Evolutionary conservation across 2,888 invertebrate genomes (phyloP).

Genomic region (Acronicta alni): DNA sequence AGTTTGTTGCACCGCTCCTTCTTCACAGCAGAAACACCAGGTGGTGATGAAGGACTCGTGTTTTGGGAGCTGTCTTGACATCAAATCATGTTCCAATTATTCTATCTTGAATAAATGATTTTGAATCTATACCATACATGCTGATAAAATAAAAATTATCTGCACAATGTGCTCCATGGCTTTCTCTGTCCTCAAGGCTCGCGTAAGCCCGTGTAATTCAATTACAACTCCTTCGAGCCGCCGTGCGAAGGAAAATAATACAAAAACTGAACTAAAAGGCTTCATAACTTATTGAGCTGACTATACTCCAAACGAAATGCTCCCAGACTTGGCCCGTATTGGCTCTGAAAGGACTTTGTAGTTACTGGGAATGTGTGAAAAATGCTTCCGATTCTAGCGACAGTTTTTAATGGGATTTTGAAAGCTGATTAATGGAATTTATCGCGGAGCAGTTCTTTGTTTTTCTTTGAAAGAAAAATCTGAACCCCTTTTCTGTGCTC

Average conservation of each 20-base stretch:
- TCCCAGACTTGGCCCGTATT: slow-evolving; percentile 29
- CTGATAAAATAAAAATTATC: no score
- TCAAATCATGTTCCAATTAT: no score
- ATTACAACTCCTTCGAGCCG: slow-evolving; percentile 76
- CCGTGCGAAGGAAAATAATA: slow-evolving; percentile 65
- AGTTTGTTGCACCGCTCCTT: no score
- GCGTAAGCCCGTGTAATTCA: slow-evolving; percentile 78
- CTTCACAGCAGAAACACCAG: no score
- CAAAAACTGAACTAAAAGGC: slow-evolving; percentile 74
- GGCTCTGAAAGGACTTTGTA: slow-evolving; percentile 32
- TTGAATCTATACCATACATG: no score
- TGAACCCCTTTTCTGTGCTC: no score
- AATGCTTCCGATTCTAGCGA: slow-evolving; percentile 29
- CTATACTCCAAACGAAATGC: slow-evolving; percentile 34
- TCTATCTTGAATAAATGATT: no score
- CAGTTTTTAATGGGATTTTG: slow-evolving; percentile 40
- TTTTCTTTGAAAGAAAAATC: not conserved
- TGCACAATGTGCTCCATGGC: slow-evolving; percentile 15
- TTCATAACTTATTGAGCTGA: slow-evolving; percentile 69
- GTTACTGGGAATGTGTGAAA: slow-evolving; percentile 36
- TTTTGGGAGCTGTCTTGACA: no score
- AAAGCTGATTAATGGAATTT: slow-evolving; percentile 45
- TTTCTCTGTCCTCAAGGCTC: slow-evolving; percentile 55
- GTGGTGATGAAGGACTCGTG: no score
- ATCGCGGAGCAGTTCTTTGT: slow-evolving; percentile 2